These are phyloP conservation scores for Drosophila orena DNA, from an alignment of 1,140 invertebrate genomes.

Conservation along the genomic window DNA sequence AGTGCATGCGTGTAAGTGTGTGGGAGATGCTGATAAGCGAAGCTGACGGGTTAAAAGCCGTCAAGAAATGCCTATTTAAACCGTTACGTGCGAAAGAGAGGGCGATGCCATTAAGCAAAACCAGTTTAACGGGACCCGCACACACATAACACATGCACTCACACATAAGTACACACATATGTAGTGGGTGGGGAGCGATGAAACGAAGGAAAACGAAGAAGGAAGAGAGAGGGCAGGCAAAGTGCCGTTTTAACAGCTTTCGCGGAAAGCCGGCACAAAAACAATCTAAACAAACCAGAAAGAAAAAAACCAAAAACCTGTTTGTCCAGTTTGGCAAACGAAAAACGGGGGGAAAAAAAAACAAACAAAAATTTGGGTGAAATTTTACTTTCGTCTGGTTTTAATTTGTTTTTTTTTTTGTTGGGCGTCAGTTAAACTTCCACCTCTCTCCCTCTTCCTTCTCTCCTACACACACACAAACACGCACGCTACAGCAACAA, in stretches of 20 bases:
- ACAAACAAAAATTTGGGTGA: conserved; percentile 71
- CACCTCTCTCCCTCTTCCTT: conserved; percentile 29
- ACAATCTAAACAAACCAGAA: conserved; percentile 63
- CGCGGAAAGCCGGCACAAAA: conserved; percentile 65
- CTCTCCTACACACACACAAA: conserved; percentile 1
- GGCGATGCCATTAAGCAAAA: conserved; percentile 75
- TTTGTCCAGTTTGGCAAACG: conserved; percentile 55
- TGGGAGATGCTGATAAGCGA: conserved; percentile 42
- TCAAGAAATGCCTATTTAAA: conserved; percentile 22
- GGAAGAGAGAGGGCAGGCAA: conserved; percentile 14
- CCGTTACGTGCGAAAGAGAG: conserved; percentile 31
- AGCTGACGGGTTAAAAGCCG: conserved; percentile 22
- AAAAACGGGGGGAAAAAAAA: conserved; percentile 25
- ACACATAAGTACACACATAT: conserved; percentile 13
- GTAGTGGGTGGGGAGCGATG: conserved; percentile 21
- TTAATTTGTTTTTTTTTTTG: conserved; percentile 59
- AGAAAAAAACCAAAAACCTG: conserved; percentile 45
- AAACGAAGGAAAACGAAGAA: conserved; percentile 10
- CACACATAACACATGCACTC: neutral
- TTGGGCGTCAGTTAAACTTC: conserved; percentile 58
- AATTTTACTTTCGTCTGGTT: conserved; percentile 77
- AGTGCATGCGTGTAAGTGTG: neutral
- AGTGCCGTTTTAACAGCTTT: conserved; percentile 71
- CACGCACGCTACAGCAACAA: conserved; percentile 46
- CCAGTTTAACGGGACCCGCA: conserved; percentile 72